These are phyloP conservation scores for Myiopsitta monachus DNA, from an alignment of 2,113 vertebrate species.

Conservation along the genomic window DNA sequence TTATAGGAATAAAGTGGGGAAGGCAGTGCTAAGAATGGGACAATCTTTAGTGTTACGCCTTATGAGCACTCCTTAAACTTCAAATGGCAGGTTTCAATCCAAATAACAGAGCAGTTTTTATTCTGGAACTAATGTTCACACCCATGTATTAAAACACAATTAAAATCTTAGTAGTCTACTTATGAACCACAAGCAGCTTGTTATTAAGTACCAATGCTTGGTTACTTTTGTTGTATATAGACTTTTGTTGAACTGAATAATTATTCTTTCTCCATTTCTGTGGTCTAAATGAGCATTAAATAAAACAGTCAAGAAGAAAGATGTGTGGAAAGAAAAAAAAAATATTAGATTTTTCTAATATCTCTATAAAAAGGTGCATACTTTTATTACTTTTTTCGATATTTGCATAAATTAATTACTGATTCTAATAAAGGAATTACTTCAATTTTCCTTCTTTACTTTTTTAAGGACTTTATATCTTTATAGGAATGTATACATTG, in stretches of 20 bases:
- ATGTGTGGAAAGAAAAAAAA: background rate
- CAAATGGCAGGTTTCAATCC: background rate
- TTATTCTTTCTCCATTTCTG: background rate
- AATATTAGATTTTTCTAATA: background rate
- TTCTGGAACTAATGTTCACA: background rate
- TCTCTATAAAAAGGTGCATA: background rate
- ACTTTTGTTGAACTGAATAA: background rate
- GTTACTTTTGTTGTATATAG: background rate
- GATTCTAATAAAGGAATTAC: background rate
- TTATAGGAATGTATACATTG: background rate
- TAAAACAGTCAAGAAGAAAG: background rate
- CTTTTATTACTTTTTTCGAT: background rate
- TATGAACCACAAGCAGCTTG: background rate
- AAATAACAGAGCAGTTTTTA: background rate
- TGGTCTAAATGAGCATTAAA: background rate
- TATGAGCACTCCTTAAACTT: background rate
- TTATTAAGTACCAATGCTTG: background rate
- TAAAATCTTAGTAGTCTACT: background rate
- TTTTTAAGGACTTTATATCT: background rate
- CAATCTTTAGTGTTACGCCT: background rate
- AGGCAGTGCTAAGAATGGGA: background rate
- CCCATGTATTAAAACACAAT: accelerated
- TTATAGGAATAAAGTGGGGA: background rate
- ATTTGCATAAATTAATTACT: background rate
- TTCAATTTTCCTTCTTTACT: background rate